Evolutionary conservation across 2,797 vertebrate species (phyloP), one percentile per base, ranked within the genome.

Genomic region (Discoglossus pictus): DNA sequence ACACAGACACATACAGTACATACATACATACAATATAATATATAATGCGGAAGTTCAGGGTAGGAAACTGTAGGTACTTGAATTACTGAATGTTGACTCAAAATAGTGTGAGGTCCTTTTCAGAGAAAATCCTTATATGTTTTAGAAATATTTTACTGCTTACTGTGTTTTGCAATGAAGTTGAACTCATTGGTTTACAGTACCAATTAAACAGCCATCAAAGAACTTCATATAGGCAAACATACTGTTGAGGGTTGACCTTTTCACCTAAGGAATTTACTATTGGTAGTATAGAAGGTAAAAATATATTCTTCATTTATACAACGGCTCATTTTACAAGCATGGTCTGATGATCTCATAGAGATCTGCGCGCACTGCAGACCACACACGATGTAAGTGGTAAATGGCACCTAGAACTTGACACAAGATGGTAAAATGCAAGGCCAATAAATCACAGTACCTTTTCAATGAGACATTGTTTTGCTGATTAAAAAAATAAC

Each of bases 181-280:
- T 46, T 61, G 55, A 68, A 61, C 66, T 68, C 24, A 27, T 47
- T 38, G 34, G 47, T 68, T 68, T 68, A 61, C 56, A 68, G 27
- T 52, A 52, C 47, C 56, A 61, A 61, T 53, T 23, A 60, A 61
- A 68, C 61, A 36, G 39, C 44, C 38, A 53, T 68, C 47, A 68
- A 54, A 68, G 38, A 46, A 43, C 21, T 25, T 53, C 27, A 36
- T 17, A 27, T 16, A 39, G 15, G 23, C 31, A 56, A 54, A 66
- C 9, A 15, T 31, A 31, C 8, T 31, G 27, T 31, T 16, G 11
- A 23, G 13, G 31, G 21, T 35, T 7, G 10, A 34, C 15, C 21
- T 40, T 11, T 24, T 23, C 12, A 31, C 52, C 58, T 68, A 27
- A 20, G 35, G 47, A 39, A 38, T 61, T 69, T 54, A 59, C 66